phyloP scores from a whole-genome alignment of 1,140 invertebrate species.

The Rhynchophorus ferrugineus region DNA sequence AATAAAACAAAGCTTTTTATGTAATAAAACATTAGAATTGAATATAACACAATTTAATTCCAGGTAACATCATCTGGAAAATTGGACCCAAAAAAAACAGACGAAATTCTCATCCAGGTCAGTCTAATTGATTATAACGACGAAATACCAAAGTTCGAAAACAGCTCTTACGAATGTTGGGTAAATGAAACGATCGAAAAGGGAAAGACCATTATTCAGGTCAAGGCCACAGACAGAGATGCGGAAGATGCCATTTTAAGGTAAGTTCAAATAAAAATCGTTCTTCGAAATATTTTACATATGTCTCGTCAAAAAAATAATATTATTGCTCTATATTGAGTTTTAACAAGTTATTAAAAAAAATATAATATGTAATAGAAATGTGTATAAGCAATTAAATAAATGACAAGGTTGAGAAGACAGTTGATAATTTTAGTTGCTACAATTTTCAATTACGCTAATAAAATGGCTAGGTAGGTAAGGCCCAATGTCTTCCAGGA shows the following conservation, averaged over 20 bases:
- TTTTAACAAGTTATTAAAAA: neutral
- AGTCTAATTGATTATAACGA: conserved; percentile 52
- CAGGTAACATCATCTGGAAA: conserved; percentile 45
- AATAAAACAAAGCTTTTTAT: no score
- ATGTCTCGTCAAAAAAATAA: neutral
- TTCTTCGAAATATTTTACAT: neutral
- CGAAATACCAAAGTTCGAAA: conserved; percentile 47
- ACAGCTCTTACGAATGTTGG: conserved; percentile 29
- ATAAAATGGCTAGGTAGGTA: no score
- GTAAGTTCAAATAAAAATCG: conserved; percentile 38
- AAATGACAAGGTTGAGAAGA: no score
- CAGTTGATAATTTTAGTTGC: no score
- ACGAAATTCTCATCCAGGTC: conserved; percentile 41
- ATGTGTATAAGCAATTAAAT: no score
- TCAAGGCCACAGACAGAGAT: conserved; percentile 46
- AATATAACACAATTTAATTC: no score
- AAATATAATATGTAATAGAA: no score
- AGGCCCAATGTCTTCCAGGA: no score
- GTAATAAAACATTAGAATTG: no score
- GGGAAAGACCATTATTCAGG: conserved; percentile 38
- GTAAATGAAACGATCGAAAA: conserved; percentile 45
- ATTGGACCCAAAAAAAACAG: conserved; percentile 34
- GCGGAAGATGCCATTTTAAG: conserved; percentile 44
- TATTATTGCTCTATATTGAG: neutral
- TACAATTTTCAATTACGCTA: no score